Percentiles rank a stretch among this genome's conserved stretches.
Evolutionary conservation across 2,888 invertebrate genomes (phyloP).

Genomic region (Lottia scabra): DNA sequence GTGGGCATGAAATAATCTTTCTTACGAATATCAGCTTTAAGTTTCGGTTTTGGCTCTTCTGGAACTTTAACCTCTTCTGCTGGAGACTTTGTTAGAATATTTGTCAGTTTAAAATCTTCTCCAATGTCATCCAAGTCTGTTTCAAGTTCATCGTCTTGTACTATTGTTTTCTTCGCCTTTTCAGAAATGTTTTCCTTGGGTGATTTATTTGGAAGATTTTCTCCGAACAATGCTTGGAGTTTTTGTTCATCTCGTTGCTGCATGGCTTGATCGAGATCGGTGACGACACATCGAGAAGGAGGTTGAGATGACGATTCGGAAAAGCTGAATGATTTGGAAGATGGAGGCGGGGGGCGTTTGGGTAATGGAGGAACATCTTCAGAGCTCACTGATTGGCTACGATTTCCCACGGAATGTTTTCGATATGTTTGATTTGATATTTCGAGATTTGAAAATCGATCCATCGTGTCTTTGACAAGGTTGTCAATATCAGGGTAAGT

Average conservation of each 20-base stretch:
- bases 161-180: slow-evolving; percentile 15
- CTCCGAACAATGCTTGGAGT: slow-evolving; percentile 35
- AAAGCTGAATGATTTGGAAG: not conserved
- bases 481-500: not conserved
- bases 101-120: slow-evolving; percentile 13
- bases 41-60: slow-evolving; percentile 5
- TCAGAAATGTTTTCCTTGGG: not conserved
- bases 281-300: slow-evolving; percentile 30
- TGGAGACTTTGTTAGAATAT: slow-evolving; percentile 13
- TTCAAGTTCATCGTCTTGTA: slow-evolving; percentile 32
- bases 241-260: slow-evolving; percentile 45
- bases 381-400: not conserved
- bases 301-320: not conserved
- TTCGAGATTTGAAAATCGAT: not conserved
- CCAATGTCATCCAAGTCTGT: slow-evolving; percentile 47
- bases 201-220: not conserved
- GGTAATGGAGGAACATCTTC: not conserved
- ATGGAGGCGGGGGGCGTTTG: not conserved
- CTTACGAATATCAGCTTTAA: slow-evolving; percentile 22
- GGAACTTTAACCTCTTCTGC: slow-evolving; percentile 5
- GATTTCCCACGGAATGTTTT: not conserved
- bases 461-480: not conserved
- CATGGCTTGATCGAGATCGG: slow-evolving; percentile 53
- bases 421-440: not conserved
- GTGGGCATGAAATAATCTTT: slow-evolving; percentile 34